phyloP scores from a whole-genome alignment of 2,113 vertebrate genomes.

The Arenaria interpres region DNA sequence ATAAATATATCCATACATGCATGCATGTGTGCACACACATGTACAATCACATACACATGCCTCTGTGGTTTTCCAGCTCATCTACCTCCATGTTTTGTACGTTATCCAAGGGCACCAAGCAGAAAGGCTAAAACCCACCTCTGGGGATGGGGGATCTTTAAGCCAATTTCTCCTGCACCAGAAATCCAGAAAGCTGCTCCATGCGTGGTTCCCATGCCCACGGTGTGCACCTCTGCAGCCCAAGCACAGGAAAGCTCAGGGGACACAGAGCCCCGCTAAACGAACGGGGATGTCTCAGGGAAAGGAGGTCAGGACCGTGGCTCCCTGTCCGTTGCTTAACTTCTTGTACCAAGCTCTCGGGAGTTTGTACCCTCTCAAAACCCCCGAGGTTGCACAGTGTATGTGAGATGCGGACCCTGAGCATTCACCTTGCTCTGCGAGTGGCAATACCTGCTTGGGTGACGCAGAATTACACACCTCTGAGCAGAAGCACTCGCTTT shows the following conservation, averaged over 20 bases:
- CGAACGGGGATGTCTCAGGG: fast-evolving
- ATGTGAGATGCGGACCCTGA: fast-evolving
- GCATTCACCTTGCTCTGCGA: neutral
- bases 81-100: neutral
- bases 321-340: neutral
- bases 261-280: neutral
- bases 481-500: neutral
- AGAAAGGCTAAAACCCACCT: neutral
- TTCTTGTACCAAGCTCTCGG: neutral
- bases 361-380: neutral
- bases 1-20: neutral
- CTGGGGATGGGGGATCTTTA: neutral
- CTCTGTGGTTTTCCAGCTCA: conserved; percentile 22
- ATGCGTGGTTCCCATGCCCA: fast-evolving
- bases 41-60: conserved; percentile 11
- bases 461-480: neutral
- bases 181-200: neutral
- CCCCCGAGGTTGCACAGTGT: fast-evolving
- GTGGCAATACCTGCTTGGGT: neutral
- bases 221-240: fast-evolving
- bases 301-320: neutral
- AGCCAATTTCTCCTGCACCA: neutral
- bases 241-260: neutral
- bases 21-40: neutral
- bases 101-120: neutral